These are phyloP conservation scores for Passer montanus DNA, from an alignment of 2,113 vertebrate species.

Conservation along the genomic window DNA sequence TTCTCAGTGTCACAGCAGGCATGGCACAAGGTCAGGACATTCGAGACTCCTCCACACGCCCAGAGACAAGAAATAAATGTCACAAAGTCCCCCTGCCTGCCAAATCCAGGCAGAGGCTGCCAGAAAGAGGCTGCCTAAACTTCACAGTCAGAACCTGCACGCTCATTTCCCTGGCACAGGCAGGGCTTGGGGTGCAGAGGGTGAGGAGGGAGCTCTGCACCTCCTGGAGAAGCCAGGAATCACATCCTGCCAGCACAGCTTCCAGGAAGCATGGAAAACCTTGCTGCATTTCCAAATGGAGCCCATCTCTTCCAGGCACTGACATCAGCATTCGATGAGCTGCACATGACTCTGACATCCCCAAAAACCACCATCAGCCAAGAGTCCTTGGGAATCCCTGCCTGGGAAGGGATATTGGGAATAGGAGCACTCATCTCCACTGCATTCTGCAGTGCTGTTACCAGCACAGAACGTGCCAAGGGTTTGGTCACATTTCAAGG, in stretches of 20 bases:
- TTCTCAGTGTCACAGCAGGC: neutral
- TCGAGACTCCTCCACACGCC: neutral
- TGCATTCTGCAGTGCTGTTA: neutral
- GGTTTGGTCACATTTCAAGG: neutral
- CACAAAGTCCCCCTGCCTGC: neutral
- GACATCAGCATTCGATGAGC: neutral
- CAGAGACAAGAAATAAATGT: neutral
- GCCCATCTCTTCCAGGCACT: neutral
- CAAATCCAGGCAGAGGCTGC: neutral
- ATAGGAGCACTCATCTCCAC: neutral
- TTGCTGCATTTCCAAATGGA: rapidly evolving
- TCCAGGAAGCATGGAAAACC: neutral
- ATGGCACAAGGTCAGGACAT: neutral
- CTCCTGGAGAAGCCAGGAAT: rapidly evolving
- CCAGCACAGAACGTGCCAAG: rapidly evolving
- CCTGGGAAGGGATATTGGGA: neutral
- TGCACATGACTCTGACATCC: rapidly evolving
- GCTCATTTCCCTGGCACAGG: neutral
- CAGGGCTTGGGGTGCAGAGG: neutral
- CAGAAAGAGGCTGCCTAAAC: neutral
- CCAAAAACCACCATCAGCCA: rapidly evolving
- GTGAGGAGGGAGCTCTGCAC: neutral
- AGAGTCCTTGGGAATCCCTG: neutral
- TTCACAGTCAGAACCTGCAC: neutral
- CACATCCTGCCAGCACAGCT: neutral